A percentile compares a stretch with the other conserved stretches of the same genome.
Evolutionary conservation across 2,888 invertebrate species (phyloP).

Genomic region (Lysandra bellargus): DNA sequence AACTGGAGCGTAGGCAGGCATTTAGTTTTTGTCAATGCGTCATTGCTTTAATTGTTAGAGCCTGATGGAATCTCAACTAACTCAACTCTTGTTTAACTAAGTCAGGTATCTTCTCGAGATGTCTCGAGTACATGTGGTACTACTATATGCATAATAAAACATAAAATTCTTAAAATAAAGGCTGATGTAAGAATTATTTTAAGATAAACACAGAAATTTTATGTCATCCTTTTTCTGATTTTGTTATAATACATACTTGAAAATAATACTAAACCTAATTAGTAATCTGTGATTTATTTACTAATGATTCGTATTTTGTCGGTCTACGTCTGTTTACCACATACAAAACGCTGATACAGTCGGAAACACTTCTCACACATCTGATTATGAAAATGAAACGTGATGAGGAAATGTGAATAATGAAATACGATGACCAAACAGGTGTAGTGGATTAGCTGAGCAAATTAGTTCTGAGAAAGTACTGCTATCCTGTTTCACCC

Average conservation of each 20-base stretch:
- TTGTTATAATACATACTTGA: too few species aligned
- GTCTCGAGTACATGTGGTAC: too few species aligned
- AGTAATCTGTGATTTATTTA: background rate
- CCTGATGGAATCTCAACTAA: background rate
- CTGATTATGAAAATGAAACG: constrained; percentile 12
- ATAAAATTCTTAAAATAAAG: too few species aligned
- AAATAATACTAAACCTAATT: too few species aligned
- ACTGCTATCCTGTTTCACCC: constrained; percentile 64
- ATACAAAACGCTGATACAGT: background rate
- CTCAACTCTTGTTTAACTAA: too few species aligned
- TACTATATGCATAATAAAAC: too few species aligned
- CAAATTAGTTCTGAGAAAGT: constrained; percentile 46
- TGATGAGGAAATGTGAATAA: constrained; percentile 11
- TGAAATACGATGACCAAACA: constrained; percentile 24
- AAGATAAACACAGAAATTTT: too few species aligned
- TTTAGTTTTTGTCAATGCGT: constrained; percentile 16
- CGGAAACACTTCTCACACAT: constrained; percentile 19
- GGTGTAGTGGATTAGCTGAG: constrained; percentile 42
- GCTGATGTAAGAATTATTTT: too few species aligned
- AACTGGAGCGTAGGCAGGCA: constrained; percentile 13
- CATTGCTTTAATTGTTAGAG: background rate
- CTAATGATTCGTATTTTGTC: background rate
- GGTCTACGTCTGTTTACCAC: background rate
- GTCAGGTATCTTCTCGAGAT: too few species aligned
- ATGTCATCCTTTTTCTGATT: too few species aligned